Percentiles rank a stretch among this genome's conserved stretches.
Conservation (phyloP, 1,140 invertebrate species). For the Spodoptera litura region DNA sequence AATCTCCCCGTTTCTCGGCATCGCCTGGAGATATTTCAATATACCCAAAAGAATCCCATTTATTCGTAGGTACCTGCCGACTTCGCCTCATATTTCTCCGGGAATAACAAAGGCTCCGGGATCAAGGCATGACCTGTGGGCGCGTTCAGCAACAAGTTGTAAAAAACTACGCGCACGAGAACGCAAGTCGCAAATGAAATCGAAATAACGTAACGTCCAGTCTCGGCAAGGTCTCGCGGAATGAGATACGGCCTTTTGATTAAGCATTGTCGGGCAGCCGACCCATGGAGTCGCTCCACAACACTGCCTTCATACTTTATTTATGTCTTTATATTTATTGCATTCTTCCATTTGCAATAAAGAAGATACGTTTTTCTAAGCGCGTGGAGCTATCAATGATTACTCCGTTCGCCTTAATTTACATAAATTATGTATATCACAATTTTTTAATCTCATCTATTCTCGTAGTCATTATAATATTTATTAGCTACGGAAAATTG, state of each 20-base stretch:
- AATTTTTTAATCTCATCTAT: constrained; percentile 35
- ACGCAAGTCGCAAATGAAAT: constrained; percentile 85
- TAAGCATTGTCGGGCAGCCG: constrained; percentile 76
- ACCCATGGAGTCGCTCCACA: constrained; percentile 62
- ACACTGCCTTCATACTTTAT: constrained; percentile 64
- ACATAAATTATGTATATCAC: constrained; percentile 44
- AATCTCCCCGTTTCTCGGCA: constrained; percentile 67
- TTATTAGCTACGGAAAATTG: constrained; percentile 40
- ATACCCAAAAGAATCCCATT: constrained; percentile 80
- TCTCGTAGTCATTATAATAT: constrained; percentile 29
- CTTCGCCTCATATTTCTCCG: constrained; percentile 80
- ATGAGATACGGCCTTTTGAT: constrained; percentile 83
- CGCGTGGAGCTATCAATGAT: constrained; percentile 38
- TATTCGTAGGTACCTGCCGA: constrained; percentile 69
- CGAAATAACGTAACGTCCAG: constrained; percentile 79
- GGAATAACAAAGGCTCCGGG: constrained; percentile 77
- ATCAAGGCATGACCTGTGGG: constrained; percentile 78
- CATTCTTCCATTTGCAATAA: constrained; percentile 44
- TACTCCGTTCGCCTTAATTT: constrained; percentile 41
- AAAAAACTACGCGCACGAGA: constrained; percentile 77
- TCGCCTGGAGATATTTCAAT: constrained; percentile 79
- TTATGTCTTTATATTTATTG: constrained; percentile 56
- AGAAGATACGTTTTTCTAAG: constrained; percentile 33
- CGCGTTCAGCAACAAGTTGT: constrained; percentile 67
- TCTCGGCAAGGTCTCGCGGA: constrained; percentile 68